Evolutionary conservation across 2,888 invertebrate species (phyloP), one percentile per base, ranked within the genome.

Genomic region (Caenorhabditis sinica): DNA sequence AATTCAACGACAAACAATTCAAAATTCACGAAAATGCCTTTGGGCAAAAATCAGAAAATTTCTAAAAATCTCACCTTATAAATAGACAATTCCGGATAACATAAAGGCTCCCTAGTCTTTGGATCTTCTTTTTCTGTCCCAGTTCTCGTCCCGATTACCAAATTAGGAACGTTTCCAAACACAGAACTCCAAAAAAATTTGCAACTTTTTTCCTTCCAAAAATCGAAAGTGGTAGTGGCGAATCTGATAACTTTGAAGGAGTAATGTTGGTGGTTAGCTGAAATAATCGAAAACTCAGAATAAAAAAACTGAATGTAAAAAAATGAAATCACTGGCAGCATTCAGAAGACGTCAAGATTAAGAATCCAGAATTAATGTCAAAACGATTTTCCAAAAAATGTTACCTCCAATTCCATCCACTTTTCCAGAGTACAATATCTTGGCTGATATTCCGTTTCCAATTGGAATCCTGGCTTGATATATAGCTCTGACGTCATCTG

Each of bases 81-180:
- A 40, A 63, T 36, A 1, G 63, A 63, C 23, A 43, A 5, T 25
- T 63, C 63, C 15, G 63, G 63, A 43, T 63, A 63, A 43, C n/a
- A 20, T 5, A 63, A 8, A 20, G 63, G 63, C 6, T 33, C 33
- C 25, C 25, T 43, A 1, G 63, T 63, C 25, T 63, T 63, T 1
- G 63, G 43, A 63, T 63, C 63, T 2, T 40, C 40, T n/a, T 63
- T 25, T 43, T 25, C 40, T 9, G 40, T 40, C 6, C 43, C 63
- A 1, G 63, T 63, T 43, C 63, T 63, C 15, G 63, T 63, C 8
- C 63, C 63, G 11, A 63, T 20, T 5, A 43, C 15, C 8, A 63
- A 8, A 13, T 6, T 43, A 3, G 43, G 25, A 15, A 43, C 40
- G 4, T 36, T 63, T 40, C 43, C 40, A 20, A 63, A 63, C 5